Base-by-base conservation (phyloP, 1,140 invertebrate genomes). In the Tetramorium alpestre region DNA sequence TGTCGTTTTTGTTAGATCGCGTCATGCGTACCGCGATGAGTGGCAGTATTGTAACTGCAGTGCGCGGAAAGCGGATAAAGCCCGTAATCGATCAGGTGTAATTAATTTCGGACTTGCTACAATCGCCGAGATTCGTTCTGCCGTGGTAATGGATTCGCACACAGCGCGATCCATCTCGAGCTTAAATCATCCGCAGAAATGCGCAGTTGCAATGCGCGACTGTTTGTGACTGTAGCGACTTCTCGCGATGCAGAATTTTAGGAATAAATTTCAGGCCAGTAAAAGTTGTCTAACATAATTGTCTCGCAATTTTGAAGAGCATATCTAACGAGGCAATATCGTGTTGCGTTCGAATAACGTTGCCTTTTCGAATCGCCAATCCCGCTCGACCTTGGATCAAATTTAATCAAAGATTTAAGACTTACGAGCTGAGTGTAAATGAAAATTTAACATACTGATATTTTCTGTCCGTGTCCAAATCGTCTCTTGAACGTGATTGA, bases 381-480 rank as follows among this genome's bases (percentile, higher is more conserved):
- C 47, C 60, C 22, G 28, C 25, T 38, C n/a, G 33, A 33, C 33
- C 33, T 33, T 3, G 56, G 44, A 51, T 51, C 13, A 25, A 69
- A 10, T 80, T 54, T 33, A 51, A 54, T 49, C 60, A 51, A 78
- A 41, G 25, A 64, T 67, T 25, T n/a, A 65, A 38, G 38, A 54
- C 22, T 51, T 4, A n/a, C 25, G 28, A 54, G 3, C 28, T 16
- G 6, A n/a, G 13, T 38, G 54, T 22, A 54, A 49, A 10, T 69
- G 47, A 81, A 38, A 47, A 51, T 33, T 78, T 47, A n/a, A 69
- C 33, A 56, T 7, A 62, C 72, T 18, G 8, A 49, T 54, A 58
- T 54, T 81, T 81, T 81, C 1, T 13, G 18, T n/a, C 51, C 44
- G n/a, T 56, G 60, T 47, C 54, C 56, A 72, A 82, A 73, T 62